Conservation (phyloP, 2,113 vertebrate species). For the Pycnonotus jocosus region DNA sequence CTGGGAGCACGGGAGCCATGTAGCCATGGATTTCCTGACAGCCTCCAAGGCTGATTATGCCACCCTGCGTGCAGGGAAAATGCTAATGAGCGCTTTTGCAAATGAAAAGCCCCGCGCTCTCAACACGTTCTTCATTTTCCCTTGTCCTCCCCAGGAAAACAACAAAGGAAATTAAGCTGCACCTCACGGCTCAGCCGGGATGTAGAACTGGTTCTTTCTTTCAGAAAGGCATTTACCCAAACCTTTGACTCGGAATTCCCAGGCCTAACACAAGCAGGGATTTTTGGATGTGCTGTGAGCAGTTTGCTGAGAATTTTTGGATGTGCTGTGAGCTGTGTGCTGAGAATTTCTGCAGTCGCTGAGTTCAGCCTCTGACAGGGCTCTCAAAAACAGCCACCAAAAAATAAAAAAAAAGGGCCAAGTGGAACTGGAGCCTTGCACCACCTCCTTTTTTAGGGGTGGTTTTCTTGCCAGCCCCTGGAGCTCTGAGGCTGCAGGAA, state of each 20-base stretch:
- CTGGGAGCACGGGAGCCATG: background rate
- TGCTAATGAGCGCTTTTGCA: conserved; percentile 65
- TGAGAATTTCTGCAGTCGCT: background rate
- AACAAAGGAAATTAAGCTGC: conserved; percentile 62
- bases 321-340: background rate
- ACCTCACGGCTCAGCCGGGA: conserved; percentile 51
- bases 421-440: background rate
- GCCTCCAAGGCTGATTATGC: conserved; percentile 18
- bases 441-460: background rate
- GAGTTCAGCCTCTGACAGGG: background rate
- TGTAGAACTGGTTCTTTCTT: conserved; percentile 55
- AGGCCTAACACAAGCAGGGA: background rate
- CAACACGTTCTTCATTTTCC: conserved; percentile 20
- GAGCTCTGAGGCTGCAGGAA: background rate
- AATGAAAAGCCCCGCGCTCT: conserved; percentile 41
- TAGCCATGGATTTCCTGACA: conserved; percentile 46
- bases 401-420: background rate
- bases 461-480: background rate
- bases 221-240: conserved; percentile 28
- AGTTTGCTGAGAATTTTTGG: background rate
- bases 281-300: background rate
- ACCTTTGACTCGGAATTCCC: conserved; percentile 46
- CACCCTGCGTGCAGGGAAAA: conserved; percentile 27
- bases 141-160: conserved; percentile 39
- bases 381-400: background rate